These are phyloP conservation scores for Oreochromis grahami DNA, from an alignment of 2,797 vertebrate genomes.

Conservation along the genomic window DNA sequence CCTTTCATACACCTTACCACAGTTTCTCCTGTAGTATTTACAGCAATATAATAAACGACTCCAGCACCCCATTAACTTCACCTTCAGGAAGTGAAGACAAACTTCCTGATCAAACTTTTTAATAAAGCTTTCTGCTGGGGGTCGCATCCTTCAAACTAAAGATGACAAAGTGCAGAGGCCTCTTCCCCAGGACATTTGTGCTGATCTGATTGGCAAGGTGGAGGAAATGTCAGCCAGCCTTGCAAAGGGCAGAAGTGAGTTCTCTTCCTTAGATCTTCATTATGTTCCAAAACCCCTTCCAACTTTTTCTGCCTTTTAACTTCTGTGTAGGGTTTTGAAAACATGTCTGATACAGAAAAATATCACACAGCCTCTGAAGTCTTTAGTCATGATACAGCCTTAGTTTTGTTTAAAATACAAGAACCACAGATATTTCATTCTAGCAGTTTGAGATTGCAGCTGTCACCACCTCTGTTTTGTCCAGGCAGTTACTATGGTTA, in stretches of 20 bases:
- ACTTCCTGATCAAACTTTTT: not conserved
- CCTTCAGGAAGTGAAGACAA: not conserved
- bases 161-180: not conserved
- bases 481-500: not conserved
- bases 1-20: not conserved
- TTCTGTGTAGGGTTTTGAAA: not conserved
- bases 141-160: not conserved
- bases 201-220: conserved; percentile 37
- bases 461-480: not conserved
- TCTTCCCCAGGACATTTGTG: conserved; percentile 10
- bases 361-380: not conserved
- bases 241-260: conserved; percentile 31
- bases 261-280: conserved; percentile 23
- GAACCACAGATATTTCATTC: not conserved
- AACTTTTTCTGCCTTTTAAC: not conserved
- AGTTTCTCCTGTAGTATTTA: not conserved
- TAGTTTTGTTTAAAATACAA: not conserved
- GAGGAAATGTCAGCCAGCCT: conserved; percentile 33
- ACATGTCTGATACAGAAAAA: not conserved
- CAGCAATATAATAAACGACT: not conserved
- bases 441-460: not conserved
- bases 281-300: not conserved
- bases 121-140: not conserved
- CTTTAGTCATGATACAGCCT: not conserved
- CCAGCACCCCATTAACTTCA: not conserved